Percentiles rank a stretch among this genome's conserved stretches.
Evolutionary conservation across 2,888 invertebrate species (phyloP).

Genomic region (Oxystoma pomonae): DNA sequence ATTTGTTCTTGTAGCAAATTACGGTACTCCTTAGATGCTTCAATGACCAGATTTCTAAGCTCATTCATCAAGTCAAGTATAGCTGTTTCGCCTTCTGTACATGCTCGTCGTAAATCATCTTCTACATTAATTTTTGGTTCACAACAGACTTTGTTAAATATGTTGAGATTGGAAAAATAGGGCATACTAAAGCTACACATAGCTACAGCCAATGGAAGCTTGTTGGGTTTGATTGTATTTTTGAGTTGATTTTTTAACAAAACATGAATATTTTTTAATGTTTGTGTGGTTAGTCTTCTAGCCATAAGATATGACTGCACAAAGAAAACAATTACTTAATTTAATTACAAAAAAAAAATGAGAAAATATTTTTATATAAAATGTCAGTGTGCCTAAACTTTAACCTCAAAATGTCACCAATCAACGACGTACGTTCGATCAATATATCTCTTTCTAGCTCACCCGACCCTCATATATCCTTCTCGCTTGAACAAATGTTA

Average conservation of each 20-base stretch:
- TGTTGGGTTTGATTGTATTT: background rate
- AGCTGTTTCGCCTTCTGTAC: slow-evolving; percentile 37
- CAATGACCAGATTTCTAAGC: slow-evolving; percentile 37
- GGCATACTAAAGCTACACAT: background rate
- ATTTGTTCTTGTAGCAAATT: slow-evolving; percentile 42
- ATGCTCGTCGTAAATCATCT: slow-evolving; percentile 30
- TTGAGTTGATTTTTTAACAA: background rate
- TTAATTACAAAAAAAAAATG: background rate
- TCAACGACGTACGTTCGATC: background rate
- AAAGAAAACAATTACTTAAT: background rate
- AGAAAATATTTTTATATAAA: too few species aligned
- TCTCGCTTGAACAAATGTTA: too few species aligned
- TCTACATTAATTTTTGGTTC: slow-evolving; percentile 22
- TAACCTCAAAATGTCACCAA: background rate
- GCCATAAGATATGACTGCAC: background rate
- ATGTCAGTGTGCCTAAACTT: too few species aligned
- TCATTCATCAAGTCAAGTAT: slow-evolving; percentile 38
- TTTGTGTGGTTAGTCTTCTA: background rate
- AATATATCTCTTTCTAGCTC: background rate
- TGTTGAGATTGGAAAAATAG: background rate
- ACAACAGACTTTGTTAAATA: background rate
- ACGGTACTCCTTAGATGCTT: slow-evolving; percentile 41
- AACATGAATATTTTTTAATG: too few species aligned
- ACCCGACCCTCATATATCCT: background rate
- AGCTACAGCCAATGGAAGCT: background rate